Conservation (phyloP, 2,797 vertebrate species). For the Enteromius mattozi region DNA sequence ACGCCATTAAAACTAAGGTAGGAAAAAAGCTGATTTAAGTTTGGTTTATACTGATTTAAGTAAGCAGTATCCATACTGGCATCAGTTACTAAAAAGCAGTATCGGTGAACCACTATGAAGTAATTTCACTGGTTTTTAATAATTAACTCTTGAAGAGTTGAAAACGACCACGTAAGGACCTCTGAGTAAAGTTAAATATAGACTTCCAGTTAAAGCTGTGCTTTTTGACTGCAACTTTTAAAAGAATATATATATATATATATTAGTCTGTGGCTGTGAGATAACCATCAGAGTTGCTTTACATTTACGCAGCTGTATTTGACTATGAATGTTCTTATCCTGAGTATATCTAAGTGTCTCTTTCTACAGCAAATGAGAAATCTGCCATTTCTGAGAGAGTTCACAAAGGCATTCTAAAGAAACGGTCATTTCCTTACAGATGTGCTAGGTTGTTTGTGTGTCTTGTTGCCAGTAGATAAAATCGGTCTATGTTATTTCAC, state of each 20-base stretch:
- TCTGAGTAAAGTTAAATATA: not conserved
- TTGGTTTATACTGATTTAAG: not conserved
- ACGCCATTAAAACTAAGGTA: not conserved
- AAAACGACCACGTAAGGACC: not conserved
- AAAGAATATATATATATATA: too few relatives aligned
- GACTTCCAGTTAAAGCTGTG: not conserved
- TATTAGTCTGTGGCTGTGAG: not conserved
- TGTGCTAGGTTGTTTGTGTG: slow-evolving; percentile 1
- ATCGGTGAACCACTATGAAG: not conserved
- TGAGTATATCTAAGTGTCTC: not conserved
- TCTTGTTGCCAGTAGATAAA: slow-evolving; percentile 30
- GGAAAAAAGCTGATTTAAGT: too few relatives aligned
- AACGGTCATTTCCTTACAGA: not conserved
- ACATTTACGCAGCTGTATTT: not conserved
- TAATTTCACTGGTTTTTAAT: slow-evolving; percentile 1
- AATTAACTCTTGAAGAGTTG: not conserved
- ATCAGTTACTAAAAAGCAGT: not conserved
- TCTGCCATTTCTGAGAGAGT: not conserved
- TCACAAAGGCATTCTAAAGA: not conserved
- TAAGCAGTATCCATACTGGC: not conserved
- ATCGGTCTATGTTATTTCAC: slow-evolving; percentile 44
- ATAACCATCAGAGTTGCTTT: not conserved
- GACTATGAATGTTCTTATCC: not conserved
- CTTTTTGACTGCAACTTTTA: not conserved
- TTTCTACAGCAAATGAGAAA: not conserved